Percentiles rank a stretch among this genome's conserved stretches.
Conservation (phyloP, 1,140 invertebrate genomes). For the Drosophila bipectinata region DNA sequence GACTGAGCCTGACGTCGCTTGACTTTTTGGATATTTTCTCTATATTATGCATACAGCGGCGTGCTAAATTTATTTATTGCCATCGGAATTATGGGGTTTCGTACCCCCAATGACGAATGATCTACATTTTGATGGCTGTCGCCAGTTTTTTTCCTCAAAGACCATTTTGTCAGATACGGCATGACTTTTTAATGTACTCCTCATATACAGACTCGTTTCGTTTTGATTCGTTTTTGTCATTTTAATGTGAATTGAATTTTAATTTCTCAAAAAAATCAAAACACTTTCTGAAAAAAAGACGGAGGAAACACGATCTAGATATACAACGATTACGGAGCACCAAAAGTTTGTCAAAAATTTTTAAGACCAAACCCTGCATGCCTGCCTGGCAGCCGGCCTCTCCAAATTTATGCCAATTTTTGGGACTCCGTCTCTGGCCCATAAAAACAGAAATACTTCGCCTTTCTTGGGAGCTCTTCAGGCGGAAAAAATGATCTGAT, state of each 20-base stretch:
- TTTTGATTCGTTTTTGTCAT: constrained; percentile 72
- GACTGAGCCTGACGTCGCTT: not conserved
- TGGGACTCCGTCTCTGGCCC: constrained; percentile 21
- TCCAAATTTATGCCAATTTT: constrained; percentile 75
- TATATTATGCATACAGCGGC: constrained; percentile 53
- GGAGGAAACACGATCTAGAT: constrained; percentile 46
- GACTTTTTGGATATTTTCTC: constrained; percentile 19
- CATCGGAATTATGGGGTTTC: constrained; percentile 66
- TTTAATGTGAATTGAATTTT: constrained; percentile 82
- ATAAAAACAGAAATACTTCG: constrained; percentile 57
- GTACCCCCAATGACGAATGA: constrained; percentile 74
- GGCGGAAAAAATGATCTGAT: constrained; percentile 80
- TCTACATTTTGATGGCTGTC: constrained; percentile 76
- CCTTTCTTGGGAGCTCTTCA: constrained; percentile 10
- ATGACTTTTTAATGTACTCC: constrained; percentile 76
- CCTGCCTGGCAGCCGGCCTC: constrained; percentile 35
- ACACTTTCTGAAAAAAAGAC: constrained; percentile 37
- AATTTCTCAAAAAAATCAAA: constrained; percentile 72
- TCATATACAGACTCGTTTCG: constrained; percentile 8
- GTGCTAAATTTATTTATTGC: constrained; percentile 79
- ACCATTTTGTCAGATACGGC: constrained; percentile 60
- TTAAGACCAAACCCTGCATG: constrained; percentile 49
- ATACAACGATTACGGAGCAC: constrained; percentile 44
- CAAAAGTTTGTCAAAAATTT: constrained; percentile 80
- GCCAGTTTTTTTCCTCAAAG: constrained; percentile 28